Evolutionary conservation across 2,113 vertebrate genomes (phyloP), one percentile per base, ranked within the genome.

Genomic region (Ginglymostoma cirratum): DNA sequence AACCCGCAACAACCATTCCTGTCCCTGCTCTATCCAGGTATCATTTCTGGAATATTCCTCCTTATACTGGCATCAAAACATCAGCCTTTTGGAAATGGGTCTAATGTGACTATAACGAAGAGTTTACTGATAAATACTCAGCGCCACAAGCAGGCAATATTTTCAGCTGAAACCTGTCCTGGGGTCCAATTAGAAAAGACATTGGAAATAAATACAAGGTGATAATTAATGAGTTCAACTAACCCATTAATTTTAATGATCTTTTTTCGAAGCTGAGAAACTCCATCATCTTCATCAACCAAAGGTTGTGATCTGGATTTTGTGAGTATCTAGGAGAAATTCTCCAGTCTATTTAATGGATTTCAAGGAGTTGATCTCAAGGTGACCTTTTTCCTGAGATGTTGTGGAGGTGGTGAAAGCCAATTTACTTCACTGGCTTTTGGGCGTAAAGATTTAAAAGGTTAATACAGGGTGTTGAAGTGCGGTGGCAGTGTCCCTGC

Each of bases 1-100:
- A n/a, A n/a, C n/a, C n/a, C n/a, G n/a, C n/a, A n/a, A n/a, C n/a
- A n/a, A n/a, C n/a, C n/a, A n/a, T n/a, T n/a, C n/a, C n/a, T n/a
- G n/a, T n/a, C n/a, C n/a, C n/a, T n/a, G n/a, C n/a, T n/a, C n/a
- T n/a, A n/a, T n/a, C n/a, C n/a, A n/a, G n/a, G 7, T 61, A 61
- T 61, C 7, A 12, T 61, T 61, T 12, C 45, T 89, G 86, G 86
- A 89, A 55, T 27, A 89, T 89, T 55, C 86, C 52, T 15, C 12
- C 45, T 30, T 27, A 48, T 34, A 89, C 24, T 19, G 34, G 52
- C 30, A 61, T 48, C 12, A n/a, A 70, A 42, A 85, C 85, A 69
- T 45, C 96, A 27, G 48, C 86, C 66, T 96, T 48, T 38, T 96
- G 96, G 86, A 96, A 96, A 89, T 70, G 65, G 23, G 66, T 96